Base-by-base conservation (phyloP, 2,797 vertebrate species). In the Muscicapa striata region DNA sequence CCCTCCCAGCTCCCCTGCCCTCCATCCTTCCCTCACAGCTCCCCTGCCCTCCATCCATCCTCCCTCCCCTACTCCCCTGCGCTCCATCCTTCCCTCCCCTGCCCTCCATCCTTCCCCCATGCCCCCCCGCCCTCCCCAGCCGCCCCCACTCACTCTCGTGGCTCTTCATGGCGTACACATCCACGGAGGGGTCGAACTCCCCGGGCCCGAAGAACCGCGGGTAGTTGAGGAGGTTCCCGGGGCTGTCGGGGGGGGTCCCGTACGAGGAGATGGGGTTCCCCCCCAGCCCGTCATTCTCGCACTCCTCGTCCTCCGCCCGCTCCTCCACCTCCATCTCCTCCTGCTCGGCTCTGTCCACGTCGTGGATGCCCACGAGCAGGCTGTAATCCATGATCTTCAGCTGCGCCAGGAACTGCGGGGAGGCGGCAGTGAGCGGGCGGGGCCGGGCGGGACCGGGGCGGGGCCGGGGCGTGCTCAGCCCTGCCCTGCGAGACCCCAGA, bases 321-420 rank as follows among this genome's bases (percentile, higher is more conserved):
- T 98, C 98, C 94, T 99, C 99, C 95, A 99, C 98, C 10, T 99
- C 99, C 98, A 99, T 98, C 97, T 99, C 99, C 73, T 99, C 99
- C 97, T 99, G 99, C 96, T 99, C 99, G 0, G 99, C 99, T 58
- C 99, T 97, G 87, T 99, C 99, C 52, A 99, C 99, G 0, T 99
- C 99, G 1, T 99, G 99, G 95, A 99, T 98, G 48, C 99, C 99
- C 77, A 99, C 99, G 87, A 99, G 97, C 43, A 99, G 97, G 89
- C 99, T 99, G 97, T 99, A 99, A 97, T 99, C 99, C 99, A 99
- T 99, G 95, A 99, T 99, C 98, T 99, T 99, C 92, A 99, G 97
- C 74, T 99, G 98, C 43, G 99, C 99, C 84, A 99, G 90, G 84
- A 99, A 99, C 99, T 99, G 87, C 9, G 49, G 49, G 10, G 49